A percentile compares a stretch with the other conserved stretches of the same genome.
These are phyloP conservation scores for Antennarius striatus DNA, from an alignment of 2,113 vertebrate species.

Conservation along the genomic window DNA sequence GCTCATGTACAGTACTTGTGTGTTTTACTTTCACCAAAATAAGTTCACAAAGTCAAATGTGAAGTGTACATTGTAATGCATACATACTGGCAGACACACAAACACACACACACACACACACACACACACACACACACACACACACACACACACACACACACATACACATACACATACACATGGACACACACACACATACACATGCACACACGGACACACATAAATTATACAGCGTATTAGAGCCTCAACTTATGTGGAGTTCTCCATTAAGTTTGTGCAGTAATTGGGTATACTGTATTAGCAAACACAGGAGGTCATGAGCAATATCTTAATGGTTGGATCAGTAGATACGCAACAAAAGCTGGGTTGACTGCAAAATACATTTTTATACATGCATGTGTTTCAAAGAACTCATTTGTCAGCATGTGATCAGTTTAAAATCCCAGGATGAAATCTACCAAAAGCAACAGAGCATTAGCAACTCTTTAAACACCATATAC, in stretches of 20 bases:
- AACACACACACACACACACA: not conserved
- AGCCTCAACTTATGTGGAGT: slow-evolving; percentile 38
- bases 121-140: too few relatives aligned
- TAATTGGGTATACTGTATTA: slow-evolving; percentile 70
- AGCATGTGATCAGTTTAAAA: not conserved
- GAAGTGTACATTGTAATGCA: too few relatives aligned
- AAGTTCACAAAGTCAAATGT: too few relatives aligned
- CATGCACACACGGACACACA: slow-evolving; percentile 17
- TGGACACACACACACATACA: slow-evolving; percentile 13
- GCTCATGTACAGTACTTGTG: too few relatives aligned
- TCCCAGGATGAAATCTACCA: slow-evolving; percentile 4
- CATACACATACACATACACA: not conserved
- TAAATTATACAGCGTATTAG: not conserved
- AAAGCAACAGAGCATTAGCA: slow-evolving; percentile 27
- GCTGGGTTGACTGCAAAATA: slow-evolving; percentile 23
- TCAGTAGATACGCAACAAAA: slow-evolving; percentile 50
- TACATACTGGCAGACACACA: too few relatives aligned
- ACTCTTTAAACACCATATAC: slow-evolving; percentile 39
- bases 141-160: slow-evolving; percentile 11
- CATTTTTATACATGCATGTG: slow-evolving; percentile 28
- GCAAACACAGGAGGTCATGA: slow-evolving; percentile 58
- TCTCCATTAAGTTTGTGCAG: slow-evolving; percentile 43
- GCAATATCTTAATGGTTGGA: slow-evolving; percentile 52
- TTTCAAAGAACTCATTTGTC: slow-evolving; percentile 14
- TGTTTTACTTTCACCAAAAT: too few relatives aligned